Percentiles rank a stretch among this genome's conserved stretches.
phyloP scores from a whole-genome alignment of 2,888 invertebrate species.

The Drosophila mayaguana region DNA sequence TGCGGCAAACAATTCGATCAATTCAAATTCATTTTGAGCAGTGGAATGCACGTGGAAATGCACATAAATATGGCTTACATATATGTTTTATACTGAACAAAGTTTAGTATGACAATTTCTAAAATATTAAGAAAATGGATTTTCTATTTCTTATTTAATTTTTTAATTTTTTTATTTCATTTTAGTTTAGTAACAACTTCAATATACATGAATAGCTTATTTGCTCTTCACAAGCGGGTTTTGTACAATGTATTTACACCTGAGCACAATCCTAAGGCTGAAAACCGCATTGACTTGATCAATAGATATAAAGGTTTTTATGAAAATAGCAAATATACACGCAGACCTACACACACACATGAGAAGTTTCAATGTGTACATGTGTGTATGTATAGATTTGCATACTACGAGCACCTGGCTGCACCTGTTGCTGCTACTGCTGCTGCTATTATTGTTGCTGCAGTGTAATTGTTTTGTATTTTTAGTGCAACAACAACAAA shows the following conservation, averaged over 20 bases:
- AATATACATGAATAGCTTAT: background rate
- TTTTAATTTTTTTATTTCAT: no score
- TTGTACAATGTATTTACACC: slow-evolving; percentile 2
- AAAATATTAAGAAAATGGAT: no score
- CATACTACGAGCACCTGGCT: slow-evolving; percentile 25
- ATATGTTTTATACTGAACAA: no score
- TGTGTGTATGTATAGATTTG: slow-evolving; percentile 7
- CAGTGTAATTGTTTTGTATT: slow-evolving; percentile 21
- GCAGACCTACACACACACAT: background rate
- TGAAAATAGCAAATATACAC: slow-evolving; percentile 2
- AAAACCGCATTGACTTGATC: slow-evolving; percentile 11
- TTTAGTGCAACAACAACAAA: slow-evolving; percentile 24
- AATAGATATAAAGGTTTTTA: slow-evolving; percentile 4
- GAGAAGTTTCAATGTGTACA: background rate
- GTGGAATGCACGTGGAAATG: background rate
- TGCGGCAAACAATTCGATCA: background rate
- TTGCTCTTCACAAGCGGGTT: background rate
- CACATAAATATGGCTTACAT: no score
- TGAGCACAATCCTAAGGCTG: slow-evolving; percentile 6
- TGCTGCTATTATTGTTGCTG: slow-evolving; percentile 1
- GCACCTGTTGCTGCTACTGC: slow-evolving; percentile 45
- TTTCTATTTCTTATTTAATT: no score
- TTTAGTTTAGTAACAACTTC: no score
- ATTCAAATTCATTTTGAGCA: background rate
- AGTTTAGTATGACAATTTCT: no score